These are phyloP conservation scores for Notoglanidium macrostoma DNA, from an alignment of 2,797 vertebrate species.

Conservation along the genomic window DNA sequence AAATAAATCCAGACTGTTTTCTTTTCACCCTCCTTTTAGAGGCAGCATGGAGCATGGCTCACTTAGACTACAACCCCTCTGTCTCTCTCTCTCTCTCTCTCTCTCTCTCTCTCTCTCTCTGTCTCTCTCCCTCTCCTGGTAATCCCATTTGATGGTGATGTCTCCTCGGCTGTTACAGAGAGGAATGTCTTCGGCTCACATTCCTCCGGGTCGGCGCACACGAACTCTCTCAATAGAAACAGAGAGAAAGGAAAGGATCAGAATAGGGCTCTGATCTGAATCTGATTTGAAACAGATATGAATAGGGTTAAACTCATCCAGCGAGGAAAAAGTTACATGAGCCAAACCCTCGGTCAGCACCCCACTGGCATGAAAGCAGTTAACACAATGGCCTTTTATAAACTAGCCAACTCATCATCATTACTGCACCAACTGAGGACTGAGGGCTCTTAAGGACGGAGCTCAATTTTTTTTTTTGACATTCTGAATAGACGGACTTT, in stretches of 20 bases:
- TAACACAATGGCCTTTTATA: slow-evolving; percentile 14
- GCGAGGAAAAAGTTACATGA: slow-evolving; percentile 36
- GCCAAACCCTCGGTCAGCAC: slow-evolving; percentile 46
- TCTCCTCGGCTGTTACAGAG: slow-evolving; percentile 70
- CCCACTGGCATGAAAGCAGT: slow-evolving; percentile 53
- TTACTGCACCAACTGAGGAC: neutral
- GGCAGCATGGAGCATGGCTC: slow-evolving; percentile 57
- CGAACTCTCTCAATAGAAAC: slow-evolving; percentile 54
- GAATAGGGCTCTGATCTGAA: slow-evolving; percentile 12
- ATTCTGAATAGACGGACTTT: neutral
- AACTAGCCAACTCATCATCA: slow-evolving; percentile 2
- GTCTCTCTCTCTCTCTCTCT: slow-evolving; percentile 55
- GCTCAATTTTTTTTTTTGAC: neutral
- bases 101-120: slow-evolving; percentile 43
- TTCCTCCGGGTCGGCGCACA: slow-evolving; percentile 64
- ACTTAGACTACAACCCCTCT: slow-evolving; percentile 50
- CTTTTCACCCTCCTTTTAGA: slow-evolving; percentile 64
- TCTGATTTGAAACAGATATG: slow-evolving; percentile 1
- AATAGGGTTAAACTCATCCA: slow-evolving; percentile 49
- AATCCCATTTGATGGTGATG: slow-evolving; percentile 78
- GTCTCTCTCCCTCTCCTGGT: slow-evolving; percentile 64
- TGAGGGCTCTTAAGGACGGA: too few relatives aligned
- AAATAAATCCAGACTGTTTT: slow-evolving; percentile 80
- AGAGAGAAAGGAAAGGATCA: slow-evolving; percentile 42
- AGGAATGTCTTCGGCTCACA: slow-evolving; percentile 72